These are phyloP conservation scores for Chymomyza fuscimana DNA, from an alignment of 2,888 invertebrate genomes.

Conservation along the genomic window DNA sequence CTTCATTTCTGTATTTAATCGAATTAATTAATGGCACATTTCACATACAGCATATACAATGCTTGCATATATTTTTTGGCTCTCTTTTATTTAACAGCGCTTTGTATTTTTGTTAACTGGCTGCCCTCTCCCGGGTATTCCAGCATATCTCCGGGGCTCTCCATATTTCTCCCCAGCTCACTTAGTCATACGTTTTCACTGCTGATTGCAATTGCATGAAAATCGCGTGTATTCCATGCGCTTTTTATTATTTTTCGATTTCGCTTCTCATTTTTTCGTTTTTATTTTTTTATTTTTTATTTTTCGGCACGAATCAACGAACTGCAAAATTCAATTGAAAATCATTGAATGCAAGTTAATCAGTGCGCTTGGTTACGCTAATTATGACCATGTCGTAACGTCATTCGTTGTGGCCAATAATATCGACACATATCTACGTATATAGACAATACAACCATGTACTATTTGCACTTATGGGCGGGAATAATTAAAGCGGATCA, in stretches of 20 bases:
- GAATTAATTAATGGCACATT: conserved; percentile 74
- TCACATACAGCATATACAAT: conserved; percentile 68
- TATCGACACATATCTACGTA: not conserved
- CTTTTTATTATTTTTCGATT: conserved; percentile 25
- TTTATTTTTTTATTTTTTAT: conserved; percentile 1
- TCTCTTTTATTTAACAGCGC: conserved; percentile 17
- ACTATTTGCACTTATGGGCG: not conserved
- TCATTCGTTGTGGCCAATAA: not conserved
- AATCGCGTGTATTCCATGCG: conserved; percentile 29
- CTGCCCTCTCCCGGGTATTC: not conserved
- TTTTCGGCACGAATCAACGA: conserved; percentile 19
- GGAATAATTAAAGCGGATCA: not conserved
- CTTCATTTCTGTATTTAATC: conserved; percentile 63
- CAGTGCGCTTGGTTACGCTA: conserved; percentile 75
- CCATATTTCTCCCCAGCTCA: not conserved
- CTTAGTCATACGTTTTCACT: not conserved
- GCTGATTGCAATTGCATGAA: conserved; percentile 49
- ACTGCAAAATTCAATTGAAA: conserved; percentile 71
- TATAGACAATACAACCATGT: not conserved
- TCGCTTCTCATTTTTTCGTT: not conserved
- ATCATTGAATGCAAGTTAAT: conserved; percentile 74
- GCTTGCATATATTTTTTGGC: conserved; percentile 28
- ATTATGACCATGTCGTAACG: conserved; percentile 17
- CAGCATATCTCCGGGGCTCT: not conserved
- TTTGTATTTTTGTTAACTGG: conserved; percentile 53